Percentiles rank a stretch among this genome's conserved stretches.
Evolutionary conservation across 1,140 invertebrate species (phyloP).

Genomic region (Cherax destructor): DNA sequence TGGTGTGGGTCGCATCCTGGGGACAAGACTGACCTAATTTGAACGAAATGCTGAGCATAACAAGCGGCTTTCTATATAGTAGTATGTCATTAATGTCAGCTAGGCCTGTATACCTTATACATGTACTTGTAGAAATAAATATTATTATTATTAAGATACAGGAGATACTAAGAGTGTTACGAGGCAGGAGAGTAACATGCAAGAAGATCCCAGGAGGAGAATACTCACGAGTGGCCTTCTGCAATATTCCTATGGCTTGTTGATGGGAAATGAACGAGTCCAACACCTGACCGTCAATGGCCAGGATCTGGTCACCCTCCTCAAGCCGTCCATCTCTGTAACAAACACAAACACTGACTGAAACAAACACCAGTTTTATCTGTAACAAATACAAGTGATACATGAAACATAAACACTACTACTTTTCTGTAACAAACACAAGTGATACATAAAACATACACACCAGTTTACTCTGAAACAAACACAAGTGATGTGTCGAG

Average conservation of each 20-base stretch:
- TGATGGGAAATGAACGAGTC: constrained; percentile 89
- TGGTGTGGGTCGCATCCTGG: too few species aligned
- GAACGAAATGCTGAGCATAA: too few species aligned
- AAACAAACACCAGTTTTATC: background rate
- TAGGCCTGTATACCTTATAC: too few species aligned
- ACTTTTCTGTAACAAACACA: background rate
- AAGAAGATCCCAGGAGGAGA: background rate
- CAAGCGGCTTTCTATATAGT: too few species aligned
- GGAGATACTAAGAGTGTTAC: too few species aligned
- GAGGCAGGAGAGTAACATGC: too few species aligned
- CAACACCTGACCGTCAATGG: constrained; percentile 86
- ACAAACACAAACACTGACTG: background rate
- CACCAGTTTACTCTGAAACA: background rate
- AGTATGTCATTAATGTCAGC: too few species aligned
- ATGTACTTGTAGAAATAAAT: too few species aligned
- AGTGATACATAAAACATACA: background rate
- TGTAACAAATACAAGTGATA: background rate
- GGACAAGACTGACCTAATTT: too few species aligned
- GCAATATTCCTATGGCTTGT: constrained; percentile 87
- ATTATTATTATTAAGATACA: too few species aligned
- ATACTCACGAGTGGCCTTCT: constrained; percentile 83
- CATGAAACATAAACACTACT: background rate
- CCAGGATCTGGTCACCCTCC: constrained; percentile 92
- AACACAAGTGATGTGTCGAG: background rate
- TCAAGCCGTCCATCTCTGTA: constrained; percentile 84